Evolutionary conservation across 2,797 vertebrate species (phyloP), one percentile per base, ranked within the genome.

Genomic region (Coendou prehensilis): DNA sequence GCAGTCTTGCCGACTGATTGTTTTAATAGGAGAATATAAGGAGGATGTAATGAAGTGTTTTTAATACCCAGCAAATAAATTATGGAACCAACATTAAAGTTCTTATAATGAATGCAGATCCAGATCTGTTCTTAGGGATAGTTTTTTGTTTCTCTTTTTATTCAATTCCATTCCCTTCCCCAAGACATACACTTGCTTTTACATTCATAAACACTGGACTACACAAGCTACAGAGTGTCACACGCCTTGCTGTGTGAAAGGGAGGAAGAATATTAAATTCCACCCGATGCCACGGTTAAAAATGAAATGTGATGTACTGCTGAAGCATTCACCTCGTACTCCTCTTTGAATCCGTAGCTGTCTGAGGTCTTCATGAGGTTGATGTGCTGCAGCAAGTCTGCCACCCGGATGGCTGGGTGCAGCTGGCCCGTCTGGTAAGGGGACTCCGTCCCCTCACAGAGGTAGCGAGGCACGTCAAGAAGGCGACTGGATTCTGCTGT

Each of bases 321-420:
- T 93, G 95, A 97, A 97, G 87, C 22, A 91, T 97, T 98, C 98
- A 99, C 99, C 99, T 99, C 99, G 64, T 99, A 99, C 98, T 99
- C 99, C 98, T 99, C 99, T 98, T 99, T 99, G 98, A 99, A 99
- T 97, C 99, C 99, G 95, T 99, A 99, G 99, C 99, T 99, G 99
- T 99, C 99, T 18, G 99, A 99, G 1, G 99, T 99, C 98, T 99
- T 99, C 99, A 99, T 99, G 84, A 99, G 99, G 98, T 99, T 99
- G 98, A 99, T 99, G 98, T 99, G 99, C 95, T 99, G 99, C 96
- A 99, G 99, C 14, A 99, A 99, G 98, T 99, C 99, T 3, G 99
- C 99, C 93, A 99, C 99, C 87, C 99, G 98, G 98, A 99, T 99
- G 96, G 99, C 99, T 1, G 99, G 99, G 98, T 99, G 99, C 82